Base-by-base conservation (phyloP, 2,888 invertebrate species). In the Parelbella ahira region DNA sequence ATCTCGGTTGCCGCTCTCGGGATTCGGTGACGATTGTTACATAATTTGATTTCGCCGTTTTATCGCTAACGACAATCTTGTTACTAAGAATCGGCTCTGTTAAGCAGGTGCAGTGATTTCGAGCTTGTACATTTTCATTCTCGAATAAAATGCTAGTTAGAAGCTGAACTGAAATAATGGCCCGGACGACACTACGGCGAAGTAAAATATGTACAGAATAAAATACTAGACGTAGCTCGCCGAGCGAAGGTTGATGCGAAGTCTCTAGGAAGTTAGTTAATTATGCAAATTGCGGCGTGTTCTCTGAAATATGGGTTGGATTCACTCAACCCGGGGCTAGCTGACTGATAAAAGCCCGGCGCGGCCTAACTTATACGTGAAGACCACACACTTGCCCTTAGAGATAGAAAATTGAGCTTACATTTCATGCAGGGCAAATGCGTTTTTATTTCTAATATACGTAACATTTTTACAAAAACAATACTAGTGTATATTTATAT, bases 251-350 rank as follows among this genome's bases (percentile, higher is more conserved):
- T 57, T 51, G 55, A 56, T 49, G 44, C 52, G 43, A 51, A 54
- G 51, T 45, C 51, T 44, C 47, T 49, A 51, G 54, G 65, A 76
- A 76, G 73, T 75, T 73, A 60, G 80, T 80, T 82, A 80, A 82
- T 81, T 81, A 82, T 82, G 80, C 60, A 80, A 79, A 83, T 82
- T 69, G 74, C 63, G 67, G 71, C 60, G 58, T 69, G 70, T 66
- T 60, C 61, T 53, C 68, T 72, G 68, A 79, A 73, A 73, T 75
- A 78, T 73, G 72, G 68, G 63, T 63, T 61, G 72, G 72, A 74
- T 75, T 73, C 74, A 69, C 63, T 72, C 68, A 67, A 60, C 56
- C 60, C 55, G 54, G 45, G 4, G 48, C 47, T 11, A 15, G 51
- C 42, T 43, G 53, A 56, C 39, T 28, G 47, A 41, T 39, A 33